These are phyloP conservation scores for Pseudorhiza aurosa DNA, from an alignment of 30 jellyfish, hydroid and myxozoan species.

Conservation along the genomic window DNA sequence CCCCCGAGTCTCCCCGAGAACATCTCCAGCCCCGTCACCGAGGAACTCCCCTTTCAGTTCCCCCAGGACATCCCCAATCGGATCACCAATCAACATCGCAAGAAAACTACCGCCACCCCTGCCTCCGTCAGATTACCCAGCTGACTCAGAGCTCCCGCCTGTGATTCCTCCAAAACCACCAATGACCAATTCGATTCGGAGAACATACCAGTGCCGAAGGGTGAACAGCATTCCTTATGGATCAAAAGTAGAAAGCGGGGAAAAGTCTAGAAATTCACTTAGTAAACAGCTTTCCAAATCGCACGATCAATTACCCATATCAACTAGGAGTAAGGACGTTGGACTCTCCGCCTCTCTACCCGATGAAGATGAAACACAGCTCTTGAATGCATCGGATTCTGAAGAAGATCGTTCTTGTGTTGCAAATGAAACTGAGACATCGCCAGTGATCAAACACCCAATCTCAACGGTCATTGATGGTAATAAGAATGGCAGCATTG, in stretches of 20 bases:
- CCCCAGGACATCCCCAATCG: slow-evolving; percentile 78
- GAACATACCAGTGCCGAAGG: slow-evolving; percentile 21
- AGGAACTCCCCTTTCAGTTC: slow-evolving; percentile 73
- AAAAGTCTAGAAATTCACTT: background rate
- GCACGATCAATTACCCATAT: slow-evolving; percentile 48
- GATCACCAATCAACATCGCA: slow-evolving; percentile 37
- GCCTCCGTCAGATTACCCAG: slow-evolving; percentile 53
- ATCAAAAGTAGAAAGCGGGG: background rate
- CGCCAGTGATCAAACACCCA: background rate
- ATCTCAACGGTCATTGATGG: too few relatives aligned
- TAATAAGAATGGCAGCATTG: too few relatives aligned
- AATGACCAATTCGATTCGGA: background rate
- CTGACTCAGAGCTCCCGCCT: slow-evolving; percentile 73
- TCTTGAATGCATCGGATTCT: background rate
- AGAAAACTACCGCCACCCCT: slow-evolving; percentile 73
- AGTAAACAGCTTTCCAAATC: slow-evolving; percentile 41
- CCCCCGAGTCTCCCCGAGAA: slow-evolving; percentile 83
- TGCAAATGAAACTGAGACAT: background rate
- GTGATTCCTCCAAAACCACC: slow-evolving; percentile 77
- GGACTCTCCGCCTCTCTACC: slow-evolving; percentile 32
- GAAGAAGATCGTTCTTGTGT: background rate
- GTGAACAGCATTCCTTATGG: slow-evolving; percentile 74
- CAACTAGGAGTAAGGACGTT: background rate
- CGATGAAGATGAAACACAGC: background rate
- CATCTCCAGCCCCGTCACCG: slow-evolving; percentile 88